Conservation (phyloP, 2,888 invertebrate species). For the Athetis lepigone region DNA sequence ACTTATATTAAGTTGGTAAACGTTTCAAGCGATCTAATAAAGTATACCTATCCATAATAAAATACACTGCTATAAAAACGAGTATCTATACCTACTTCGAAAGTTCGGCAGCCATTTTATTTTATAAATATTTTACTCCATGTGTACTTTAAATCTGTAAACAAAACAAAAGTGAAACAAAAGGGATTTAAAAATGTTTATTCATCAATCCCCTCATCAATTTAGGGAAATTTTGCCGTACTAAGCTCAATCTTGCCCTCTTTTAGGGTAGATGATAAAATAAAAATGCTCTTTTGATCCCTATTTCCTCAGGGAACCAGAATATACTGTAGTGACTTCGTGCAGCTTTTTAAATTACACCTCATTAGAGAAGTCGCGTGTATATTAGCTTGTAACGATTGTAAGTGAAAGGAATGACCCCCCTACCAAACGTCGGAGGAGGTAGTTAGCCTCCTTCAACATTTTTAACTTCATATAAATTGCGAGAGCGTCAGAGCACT, state of each 20-base stretch:
- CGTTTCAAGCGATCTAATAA: slow-evolving; percentile 16
- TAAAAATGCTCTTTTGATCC: slow-evolving; percentile 50
- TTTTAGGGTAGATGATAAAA: slow-evolving; percentile 52
- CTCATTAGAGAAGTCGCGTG: slow-evolving; percentile 67
- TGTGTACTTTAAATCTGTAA: slow-evolving; percentile 42
- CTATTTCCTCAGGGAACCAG: slow-evolving; percentile 36
- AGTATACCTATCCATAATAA: neutral
- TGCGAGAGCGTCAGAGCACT: slow-evolving; percentile 48
- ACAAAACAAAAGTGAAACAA: slow-evolving; percentile 60
- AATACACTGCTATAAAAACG: slow-evolving; percentile 4
- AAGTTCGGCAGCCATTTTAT: slow-evolving; percentile 29
- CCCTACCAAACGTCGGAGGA: neutral
- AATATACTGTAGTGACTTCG: slow-evolving; percentile 37
- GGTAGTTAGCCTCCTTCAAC: slow-evolving; percentile 49
- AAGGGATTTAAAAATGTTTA: slow-evolving; percentile 59
- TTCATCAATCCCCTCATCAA: slow-evolving; percentile 62
- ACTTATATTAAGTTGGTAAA: slow-evolving; percentile 4
- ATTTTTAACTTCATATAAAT: slow-evolving; percentile 65
- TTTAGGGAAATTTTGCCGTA: slow-evolving; percentile 50
- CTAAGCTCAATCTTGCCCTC: slow-evolving; percentile 46
- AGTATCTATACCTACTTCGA: neutral
- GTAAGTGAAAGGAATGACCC: slow-evolving; percentile 62
- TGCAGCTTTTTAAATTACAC: slow-evolving; percentile 62
- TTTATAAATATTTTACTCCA: slow-evolving; percentile 34
- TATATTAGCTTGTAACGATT: slow-evolving; percentile 70